These are phyloP conservation scores for Eilema griseolum DNA, from an alignment of 2,888 invertebrate genomes.

Conservation along the genomic window DNA sequence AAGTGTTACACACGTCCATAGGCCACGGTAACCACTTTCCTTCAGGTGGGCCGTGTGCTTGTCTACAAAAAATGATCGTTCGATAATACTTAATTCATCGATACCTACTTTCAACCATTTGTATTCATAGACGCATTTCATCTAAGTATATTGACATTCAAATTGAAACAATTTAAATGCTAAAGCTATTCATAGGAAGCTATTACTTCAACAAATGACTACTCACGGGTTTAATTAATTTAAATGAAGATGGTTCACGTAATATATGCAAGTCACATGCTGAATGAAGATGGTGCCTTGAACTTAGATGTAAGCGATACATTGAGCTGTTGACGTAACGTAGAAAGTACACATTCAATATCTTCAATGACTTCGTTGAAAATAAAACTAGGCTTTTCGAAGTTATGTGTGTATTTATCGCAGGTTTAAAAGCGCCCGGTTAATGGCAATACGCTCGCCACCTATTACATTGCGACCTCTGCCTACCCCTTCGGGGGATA, in stretches of 20 bases:
- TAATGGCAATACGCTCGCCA: no score
- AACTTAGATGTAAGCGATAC: conserved; percentile 35
- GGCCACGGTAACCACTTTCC: no score
- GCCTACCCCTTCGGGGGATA: no score
- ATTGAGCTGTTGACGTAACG: conserved; percentile 30
- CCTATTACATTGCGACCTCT: no score
- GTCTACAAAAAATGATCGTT: background rate
- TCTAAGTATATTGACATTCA: conserved; percentile 3
- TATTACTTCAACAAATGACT: conserved; percentile 19
- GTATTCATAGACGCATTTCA: background rate
- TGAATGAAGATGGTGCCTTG: conserved; percentile 43
- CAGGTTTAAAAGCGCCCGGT: no score
- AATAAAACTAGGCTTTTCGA: background rate
- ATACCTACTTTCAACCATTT: conserved; percentile 3
- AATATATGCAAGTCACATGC: conserved; percentile 23
- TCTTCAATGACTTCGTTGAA: background rate
- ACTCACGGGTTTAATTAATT: conserved; percentile 22
- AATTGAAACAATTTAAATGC: conserved; percentile 1
- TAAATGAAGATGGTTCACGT: conserved; percentile 26
- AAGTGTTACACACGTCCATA: no score
- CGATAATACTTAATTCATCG: background rate
- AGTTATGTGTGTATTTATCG: no score
- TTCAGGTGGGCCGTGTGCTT: no score
- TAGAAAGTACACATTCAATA: conserved; percentile 48
- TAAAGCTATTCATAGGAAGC: background rate